Evolutionary conservation across 2,113 vertebrate species (phyloP).

Genomic region (Gasterosteus aculeatus): DNA sequence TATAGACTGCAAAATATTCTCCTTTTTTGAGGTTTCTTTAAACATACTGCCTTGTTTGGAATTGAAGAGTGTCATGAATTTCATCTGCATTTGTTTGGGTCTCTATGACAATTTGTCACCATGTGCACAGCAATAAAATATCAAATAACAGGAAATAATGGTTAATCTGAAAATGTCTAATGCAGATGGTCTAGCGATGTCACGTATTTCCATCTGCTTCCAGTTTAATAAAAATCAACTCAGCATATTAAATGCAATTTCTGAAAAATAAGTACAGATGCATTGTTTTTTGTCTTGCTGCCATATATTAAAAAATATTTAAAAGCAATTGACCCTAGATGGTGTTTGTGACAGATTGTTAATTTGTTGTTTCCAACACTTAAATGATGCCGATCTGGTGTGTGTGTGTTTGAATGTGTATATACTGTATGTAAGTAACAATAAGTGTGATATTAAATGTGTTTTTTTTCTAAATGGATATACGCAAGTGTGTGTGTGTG

Average conservation of each 20-base stretch:
- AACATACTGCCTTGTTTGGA: neutral
- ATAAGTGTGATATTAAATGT: slow-evolving; percentile 1
- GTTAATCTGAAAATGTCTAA: neutral
- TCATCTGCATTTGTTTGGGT: neutral
- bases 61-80: neutral
- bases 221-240: neutral
- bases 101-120: neutral
- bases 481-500: neutral
- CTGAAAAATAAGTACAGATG: neutral
- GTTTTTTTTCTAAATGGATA: slow-evolving; percentile 4
- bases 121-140: neutral
- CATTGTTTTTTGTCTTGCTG: neutral
- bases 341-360: neutral
- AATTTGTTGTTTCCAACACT: neutral
- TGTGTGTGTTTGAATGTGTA: neutral
- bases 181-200: neutral
- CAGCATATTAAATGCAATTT: neutral
- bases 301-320: neutral
- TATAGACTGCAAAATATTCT: neutral
- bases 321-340: neutral
- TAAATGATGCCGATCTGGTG: neutral
- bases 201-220: neutral
- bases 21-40: neutral
- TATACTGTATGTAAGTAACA: neutral
- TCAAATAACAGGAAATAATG: neutral